Evolutionary conservation across 2,888 invertebrate genomes (phyloP).

Genomic region (Yponomeuta cagnagella): DNA sequence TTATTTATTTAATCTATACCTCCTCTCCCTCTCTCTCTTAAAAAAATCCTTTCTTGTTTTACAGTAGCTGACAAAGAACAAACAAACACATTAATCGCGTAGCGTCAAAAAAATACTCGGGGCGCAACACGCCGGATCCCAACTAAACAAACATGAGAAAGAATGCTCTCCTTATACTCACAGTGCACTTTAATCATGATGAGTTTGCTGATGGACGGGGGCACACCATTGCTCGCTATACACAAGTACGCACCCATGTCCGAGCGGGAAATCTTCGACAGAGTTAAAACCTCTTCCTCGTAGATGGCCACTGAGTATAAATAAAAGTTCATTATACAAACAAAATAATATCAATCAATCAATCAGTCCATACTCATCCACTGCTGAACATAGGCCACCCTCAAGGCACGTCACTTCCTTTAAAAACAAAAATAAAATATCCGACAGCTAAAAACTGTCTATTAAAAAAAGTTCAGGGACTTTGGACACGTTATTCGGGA

Average conservation of each 20-base stretch:
- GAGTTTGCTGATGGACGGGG: conserved; percentile 91
- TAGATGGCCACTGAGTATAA: conserved; percentile 77
- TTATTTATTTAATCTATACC: no score
- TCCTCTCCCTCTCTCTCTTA: no score
- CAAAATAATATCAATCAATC: background rate
- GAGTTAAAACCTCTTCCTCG: conserved; percentile 84
- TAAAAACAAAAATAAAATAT: no score
- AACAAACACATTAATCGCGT: background rate
- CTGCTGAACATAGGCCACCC: no score
- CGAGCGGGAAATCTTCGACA: conserved; percentile 87
- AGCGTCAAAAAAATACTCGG: background rate
- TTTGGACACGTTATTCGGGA: no score
- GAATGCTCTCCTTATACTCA: conserved; percentile 74
- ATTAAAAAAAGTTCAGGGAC: no score
- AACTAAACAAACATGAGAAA: background rate
- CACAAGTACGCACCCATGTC: conserved; percentile 95
- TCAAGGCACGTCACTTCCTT: no score
- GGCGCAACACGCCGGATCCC: background rate
- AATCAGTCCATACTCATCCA: background rate
- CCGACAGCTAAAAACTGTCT: no score
- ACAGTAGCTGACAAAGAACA: background rate
- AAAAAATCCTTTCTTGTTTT: no score
- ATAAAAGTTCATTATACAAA: conserved; percentile 9
- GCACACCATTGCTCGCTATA: conserved; percentile 91
- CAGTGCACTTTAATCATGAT: conserved; percentile 92